Percentiles rank a stretch among this genome's conserved stretches.
These are phyloP conservation scores for Agonopterix heracliana DNA, from an alignment of 2,888 invertebrate species.

Conservation along the genomic window DNA sequence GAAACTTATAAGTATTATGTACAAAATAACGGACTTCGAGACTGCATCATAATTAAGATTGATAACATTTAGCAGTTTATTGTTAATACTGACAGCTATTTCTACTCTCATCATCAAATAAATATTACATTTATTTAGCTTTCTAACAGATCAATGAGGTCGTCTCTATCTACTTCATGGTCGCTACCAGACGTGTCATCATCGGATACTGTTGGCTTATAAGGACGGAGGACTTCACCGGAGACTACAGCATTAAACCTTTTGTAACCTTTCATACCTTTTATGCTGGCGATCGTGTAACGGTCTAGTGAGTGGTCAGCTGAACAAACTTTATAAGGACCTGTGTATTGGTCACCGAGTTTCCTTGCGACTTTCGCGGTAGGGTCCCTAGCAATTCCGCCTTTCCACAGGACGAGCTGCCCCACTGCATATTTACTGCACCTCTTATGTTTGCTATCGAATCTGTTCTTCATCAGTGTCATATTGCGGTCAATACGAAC, in stretches of 20 bases:
- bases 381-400: neutral
- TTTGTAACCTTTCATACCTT: constrained; percentile 2
- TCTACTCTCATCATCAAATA: no score
- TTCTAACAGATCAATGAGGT: constrained; percentile 7
- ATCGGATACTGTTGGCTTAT: constrained; percentile 2
- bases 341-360: neutral
- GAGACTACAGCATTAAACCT: neutral
- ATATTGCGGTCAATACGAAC: neutral
- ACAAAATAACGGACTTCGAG: no score
- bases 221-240: constrained; percentile 2
- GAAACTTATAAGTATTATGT: no score
- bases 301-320: neutral
- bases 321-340: neutral
- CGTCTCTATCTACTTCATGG: constrained; percentile 1
- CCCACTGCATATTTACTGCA: neutral
- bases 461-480: neutral
- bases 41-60: no score
- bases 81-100: no score
- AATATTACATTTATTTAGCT: constrained; percentile 5
- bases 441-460: neutral
- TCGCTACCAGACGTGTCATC: no score
- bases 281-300: neutral
- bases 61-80: no score
- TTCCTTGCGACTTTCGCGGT: neutral
- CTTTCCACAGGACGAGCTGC: constrained; percentile 1